phyloP scores from a whole-genome alignment of 2,888 invertebrate species.

The Perizoma flavofasciatum region DNA sequence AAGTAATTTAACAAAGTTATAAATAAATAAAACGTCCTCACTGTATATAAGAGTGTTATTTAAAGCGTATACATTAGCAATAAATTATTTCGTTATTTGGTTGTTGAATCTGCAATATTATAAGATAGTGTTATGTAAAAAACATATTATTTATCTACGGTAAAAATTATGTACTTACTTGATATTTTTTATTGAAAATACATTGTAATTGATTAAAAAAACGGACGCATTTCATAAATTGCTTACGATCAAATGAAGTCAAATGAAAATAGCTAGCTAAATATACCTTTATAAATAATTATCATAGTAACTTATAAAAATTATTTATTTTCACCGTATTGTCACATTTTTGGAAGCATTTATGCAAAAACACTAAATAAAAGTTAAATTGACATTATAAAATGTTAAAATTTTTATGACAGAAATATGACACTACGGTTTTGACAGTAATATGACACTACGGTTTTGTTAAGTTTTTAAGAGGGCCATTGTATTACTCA shows the following conservation, averaged over 20 bases:
- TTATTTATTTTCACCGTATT: slow-evolving; percentile 24
- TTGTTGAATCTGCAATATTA: slow-evolving; percentile 37
- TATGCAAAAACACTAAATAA: too few species aligned
- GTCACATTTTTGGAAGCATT: slow-evolving; percentile 25
- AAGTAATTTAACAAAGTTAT: slow-evolving; percentile 9
- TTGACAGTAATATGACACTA: slow-evolving; percentile 22
- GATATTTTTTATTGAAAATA: background rate
- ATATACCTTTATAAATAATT: slow-evolving; percentile 23
- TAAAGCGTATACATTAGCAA: slow-evolving; percentile 39
- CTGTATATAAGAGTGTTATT: slow-evolving; percentile 41
- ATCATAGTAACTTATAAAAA: slow-evolving; percentile 11
- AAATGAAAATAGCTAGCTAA: slow-evolving; percentile 24
- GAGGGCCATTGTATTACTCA: slow-evolving; percentile 9
- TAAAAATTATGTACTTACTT: slow-evolving; percentile 18
- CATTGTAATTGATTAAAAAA: background rate
- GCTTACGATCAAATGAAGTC: slow-evolving; percentile 17
- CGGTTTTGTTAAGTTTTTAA: slow-evolving; percentile 19
- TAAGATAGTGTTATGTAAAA: slow-evolving; percentile 32
- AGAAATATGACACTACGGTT: slow-evolving; percentile 20
- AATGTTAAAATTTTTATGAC: slow-evolving; percentile 1
- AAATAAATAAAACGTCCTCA: slow-evolving; percentile 36
- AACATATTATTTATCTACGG: background rate
- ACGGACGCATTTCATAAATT: slow-evolving; percentile 17
- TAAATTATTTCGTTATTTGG: slow-evolving; percentile 32
- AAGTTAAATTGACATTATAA: background rate